Base-by-base conservation (phyloP, 2,888 invertebrate genomes). In the Eueremaeus valkanovi region DNA sequence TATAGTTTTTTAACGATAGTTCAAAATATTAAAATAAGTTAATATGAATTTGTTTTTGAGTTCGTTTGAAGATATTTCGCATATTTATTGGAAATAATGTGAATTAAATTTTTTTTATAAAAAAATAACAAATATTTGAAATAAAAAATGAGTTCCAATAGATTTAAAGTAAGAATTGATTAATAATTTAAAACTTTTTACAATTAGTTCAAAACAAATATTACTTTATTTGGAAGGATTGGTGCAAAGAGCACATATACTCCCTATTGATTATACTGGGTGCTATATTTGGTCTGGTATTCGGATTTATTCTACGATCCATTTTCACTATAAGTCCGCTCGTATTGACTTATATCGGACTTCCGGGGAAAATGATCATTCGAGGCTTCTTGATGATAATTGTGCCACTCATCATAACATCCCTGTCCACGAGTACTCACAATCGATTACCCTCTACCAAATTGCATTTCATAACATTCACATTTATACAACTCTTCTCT, bases 381-480 rank as follows among this genome's bases (percentile, higher is more conserved):
- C 16, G 68, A 11, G 68, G 24, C 1, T 40, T 42, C 24, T 9
- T 42, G 24, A 40, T 68, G 42, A 40, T 40, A 3, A 40, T 68
- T 5, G 42, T 42, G 24, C 68, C 68, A 1, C 68, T 68, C 9
- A 68, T 68, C 11, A n/a, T 68, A 0, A 24, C 68, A 40, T 68
- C 68, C 16, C 24, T 68, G 6, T n/a, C 68, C 21, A 68, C 40
- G 11, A 68, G 68, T 68, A 68, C n/a, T n/a, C n/a, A n/a, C n/a
- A 27, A 21, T 51, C 24, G 51, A 51, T 51, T n/a, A 40, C 40
- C 40, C 13, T 8, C 18, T 45, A 45, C 11, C 18, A 2, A 11
- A 45, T 45, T 16, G 2, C 11, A 45, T 45, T 45, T 45, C 13
- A 16, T 45, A 45, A 45, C 42, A 9, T 16, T 24, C 9, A 13